Base-by-base conservation (phyloP, 2,113 vertebrate genomes). In the Gila orcuttii region DNA sequence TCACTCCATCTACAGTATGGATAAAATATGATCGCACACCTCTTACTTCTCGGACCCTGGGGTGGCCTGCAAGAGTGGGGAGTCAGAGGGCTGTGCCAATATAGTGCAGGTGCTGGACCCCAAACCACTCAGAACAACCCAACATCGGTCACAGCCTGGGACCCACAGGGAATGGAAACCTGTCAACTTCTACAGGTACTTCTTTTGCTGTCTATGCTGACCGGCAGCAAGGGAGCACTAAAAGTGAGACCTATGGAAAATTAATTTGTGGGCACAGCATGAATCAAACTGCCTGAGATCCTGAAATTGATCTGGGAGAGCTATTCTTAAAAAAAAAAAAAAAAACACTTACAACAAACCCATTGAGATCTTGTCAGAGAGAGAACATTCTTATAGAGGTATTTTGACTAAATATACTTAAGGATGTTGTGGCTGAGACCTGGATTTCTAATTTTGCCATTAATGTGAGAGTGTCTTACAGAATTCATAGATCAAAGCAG, bases 231-330 rank as follows among this genome's bases (percentile, higher is more conserved):
- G 91, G 90, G 90, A 89, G 83, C 88, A 81, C 90, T 88, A 88
- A 91, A 91, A 90, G 89, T 89, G 90, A 92, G 91, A 87, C 89
- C 73, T 83, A 60, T 73, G 86, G 89, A 86, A 93, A 91, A 92
- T 91, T 87, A 92, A 91, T 91, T 90, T 52, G 88, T 87, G 79
- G 85, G 89, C 91, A 91, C 86, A 33, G 87, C 52, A 89, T 92
- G 92, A 93, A 92, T 92, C 90, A 92, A 91, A 90, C 90, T 88
- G 57, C 87, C 77, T 33, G 1, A 89, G 59, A 85, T 82, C 86
- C 79, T 23, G 78, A 81, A 88, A 89, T 86, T 25, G 28, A 86
- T 36, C 28, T 66, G 79, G 80, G 90, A 90, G 36, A 81, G 86
- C 88, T 84, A 50, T 42, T 55, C 28, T 64, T 75, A 86, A 12